A percentile compares a stretch with the other conserved stretches of the same genome.
phyloP scores from a whole-genome alignment of 2,888 invertebrate genomes.

The Matsumyia berberina region DNA sequence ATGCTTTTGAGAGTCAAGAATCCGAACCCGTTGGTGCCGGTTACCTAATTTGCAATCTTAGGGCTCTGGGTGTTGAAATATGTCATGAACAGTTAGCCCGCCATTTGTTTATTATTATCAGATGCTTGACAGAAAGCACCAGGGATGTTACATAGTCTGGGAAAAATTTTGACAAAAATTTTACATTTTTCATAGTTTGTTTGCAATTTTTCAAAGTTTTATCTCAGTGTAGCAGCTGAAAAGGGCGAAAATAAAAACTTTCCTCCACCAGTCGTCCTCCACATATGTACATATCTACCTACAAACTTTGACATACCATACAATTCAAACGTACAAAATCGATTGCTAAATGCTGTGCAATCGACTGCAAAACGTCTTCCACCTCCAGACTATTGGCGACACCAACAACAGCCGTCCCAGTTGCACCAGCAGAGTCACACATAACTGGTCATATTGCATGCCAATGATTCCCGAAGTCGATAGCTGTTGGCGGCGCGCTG shows the following conservation, averaged over 20 bases:
- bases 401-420: constrained; percentile 46
- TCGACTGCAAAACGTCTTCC: constrained; percentile 66
- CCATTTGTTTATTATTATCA: no score
- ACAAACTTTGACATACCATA: constrained; percentile 30
- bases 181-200: no score
- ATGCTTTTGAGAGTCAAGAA: no score
- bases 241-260: constrained; percentile 23
- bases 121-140: no score
- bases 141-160: no score
- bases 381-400: constrained; percentile 74
- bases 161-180: no score
- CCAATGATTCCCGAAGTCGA: constrained; percentile 61
- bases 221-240: constrained; percentile 44
- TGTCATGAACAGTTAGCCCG: no score
- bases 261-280: constrained; percentile 46
- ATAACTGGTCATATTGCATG: constrained; percentile 76
- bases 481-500: constrained; percentile 39
- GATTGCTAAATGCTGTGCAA: constrained; percentile 64
- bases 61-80: no score
- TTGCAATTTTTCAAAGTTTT: constrained; percentile 1
- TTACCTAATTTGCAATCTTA: no score
- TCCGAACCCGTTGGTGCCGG: no score
- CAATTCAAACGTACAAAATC: constrained; percentile 65
- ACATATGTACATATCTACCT: constrained; percentile 44
- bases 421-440: constrained; percentile 49